Conservation (phyloP, 2,797 vertebrate genomes). For the Mus minutoides region DNA sequence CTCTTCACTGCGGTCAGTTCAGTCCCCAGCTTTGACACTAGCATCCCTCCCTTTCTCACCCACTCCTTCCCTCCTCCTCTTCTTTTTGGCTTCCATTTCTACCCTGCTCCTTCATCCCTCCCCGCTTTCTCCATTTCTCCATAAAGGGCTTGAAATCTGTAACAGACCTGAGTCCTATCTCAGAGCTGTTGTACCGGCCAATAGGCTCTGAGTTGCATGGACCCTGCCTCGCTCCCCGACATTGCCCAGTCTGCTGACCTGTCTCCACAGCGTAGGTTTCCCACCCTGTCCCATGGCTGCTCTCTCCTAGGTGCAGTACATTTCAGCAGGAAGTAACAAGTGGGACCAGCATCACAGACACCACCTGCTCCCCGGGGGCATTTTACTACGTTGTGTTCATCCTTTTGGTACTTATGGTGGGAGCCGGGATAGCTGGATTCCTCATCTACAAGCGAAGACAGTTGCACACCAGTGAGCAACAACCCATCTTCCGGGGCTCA, state of each 20-base stretch:
- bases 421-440: neutral
- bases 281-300: accelerated
- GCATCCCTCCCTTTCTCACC: too few species aligned
- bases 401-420: accelerated
- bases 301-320: neutral
- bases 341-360: slow-evolving; percentile 12
- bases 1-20: neutral
- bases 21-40: neutral
- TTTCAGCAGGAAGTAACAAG: accelerated
- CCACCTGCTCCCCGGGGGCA: neutral
- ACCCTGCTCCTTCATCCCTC: neutral
- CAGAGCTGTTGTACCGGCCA: neutral
- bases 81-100: neutral
- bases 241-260: neutral
- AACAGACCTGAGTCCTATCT: neutral
- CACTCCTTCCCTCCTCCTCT: neutral
- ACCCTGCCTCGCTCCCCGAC: too few species aligned
- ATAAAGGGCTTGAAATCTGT: neutral
- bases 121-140: neutral
- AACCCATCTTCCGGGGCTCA: too few species aligned
- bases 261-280: neutral
- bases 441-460: neutral
- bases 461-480: neutral
- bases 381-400: accelerated
- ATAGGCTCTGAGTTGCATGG: neutral